Evolutionary conservation across 2,888 invertebrate species (phyloP).

Genomic region (Ctenicera cuprea): DNA sequence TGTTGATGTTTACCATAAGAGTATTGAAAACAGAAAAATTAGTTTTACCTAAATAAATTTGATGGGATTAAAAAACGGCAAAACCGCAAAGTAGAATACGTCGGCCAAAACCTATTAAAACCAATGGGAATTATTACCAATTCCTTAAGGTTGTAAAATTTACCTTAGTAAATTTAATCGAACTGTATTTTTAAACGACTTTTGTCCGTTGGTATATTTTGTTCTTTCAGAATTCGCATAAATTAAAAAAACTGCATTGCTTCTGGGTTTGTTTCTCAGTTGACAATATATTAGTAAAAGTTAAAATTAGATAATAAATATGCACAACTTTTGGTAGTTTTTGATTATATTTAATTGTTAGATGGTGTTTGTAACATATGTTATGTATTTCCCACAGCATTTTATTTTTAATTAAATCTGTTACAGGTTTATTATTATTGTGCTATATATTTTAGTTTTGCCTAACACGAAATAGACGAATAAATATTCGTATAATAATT

Average conservation of each 20-base stretch:
- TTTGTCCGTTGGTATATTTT: too few relatives aligned
- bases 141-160: too few relatives aligned
- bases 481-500: slow-evolving; percentile 36
- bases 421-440: slow-evolving; percentile 20
- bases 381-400: background rate
- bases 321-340: slow-evolving; percentile 15
- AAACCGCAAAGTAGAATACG: too few relatives aligned
- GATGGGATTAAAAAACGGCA: too few relatives aligned
- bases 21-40: too few relatives aligned
- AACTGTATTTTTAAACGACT: too few relatives aligned
- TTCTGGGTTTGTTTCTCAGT: background rate
- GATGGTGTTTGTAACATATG: background rate
- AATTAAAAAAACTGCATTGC: slow-evolving; percentile 8
- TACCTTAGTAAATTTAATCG: too few relatives aligned
- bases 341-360: slow-evolving; percentile 4
- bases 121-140: too few relatives aligned
- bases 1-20: too few relatives aligned
- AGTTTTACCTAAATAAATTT: too few relatives aligned
- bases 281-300: too few relatives aligned
- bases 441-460: slow-evolving; percentile 10
- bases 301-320: slow-evolving; percentile 16
- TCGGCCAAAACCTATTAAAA: too few relatives aligned
- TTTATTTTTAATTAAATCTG: slow-evolving; percentile 5
- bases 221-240: background rate
- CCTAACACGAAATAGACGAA: slow-evolving; percentile 8